phyloP scores from a whole-genome alignment of 2,797 vertebrate species.

The Peromyscus eremicus region DNA sequence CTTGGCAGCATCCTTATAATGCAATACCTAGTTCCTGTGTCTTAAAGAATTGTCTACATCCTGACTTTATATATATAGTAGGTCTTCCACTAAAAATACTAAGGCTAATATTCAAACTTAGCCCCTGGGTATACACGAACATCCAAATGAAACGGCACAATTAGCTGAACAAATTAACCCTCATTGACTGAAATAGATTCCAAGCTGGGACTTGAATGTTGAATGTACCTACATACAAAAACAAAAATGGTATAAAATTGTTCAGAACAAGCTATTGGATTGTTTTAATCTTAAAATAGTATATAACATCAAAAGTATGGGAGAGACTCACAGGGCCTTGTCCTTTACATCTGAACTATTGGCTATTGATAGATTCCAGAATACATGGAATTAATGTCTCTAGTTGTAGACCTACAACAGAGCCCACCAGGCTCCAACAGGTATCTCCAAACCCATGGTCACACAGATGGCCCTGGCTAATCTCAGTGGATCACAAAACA shows the following conservation, averaged over 20 bases:
- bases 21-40: background rate
- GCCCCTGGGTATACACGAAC: background rate
- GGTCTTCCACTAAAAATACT: background rate
- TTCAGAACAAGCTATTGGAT: background rate
- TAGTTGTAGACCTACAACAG: background rate
- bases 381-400: too few species aligned
- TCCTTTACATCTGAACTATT: background rate
- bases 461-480: background rate
- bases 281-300: constrained; percentile 54
- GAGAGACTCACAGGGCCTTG: background rate
- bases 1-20: background rate
- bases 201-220: background rate
- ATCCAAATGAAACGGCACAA: background rate
- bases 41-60: background rate
- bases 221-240: constrained; percentile 1
- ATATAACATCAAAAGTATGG: background rate
- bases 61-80: background rate
- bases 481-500: background rate
- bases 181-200: background rate
- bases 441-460: background rate
- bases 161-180: constrained; percentile 33
- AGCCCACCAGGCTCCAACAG: background rate
- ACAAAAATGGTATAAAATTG: background rate
- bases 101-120: background rate
- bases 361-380: background rate